These are phyloP conservation scores for Hedychridium roseum DNA, from an alignment of 2,888 invertebrate species.

Conservation along the genomic window DNA sequence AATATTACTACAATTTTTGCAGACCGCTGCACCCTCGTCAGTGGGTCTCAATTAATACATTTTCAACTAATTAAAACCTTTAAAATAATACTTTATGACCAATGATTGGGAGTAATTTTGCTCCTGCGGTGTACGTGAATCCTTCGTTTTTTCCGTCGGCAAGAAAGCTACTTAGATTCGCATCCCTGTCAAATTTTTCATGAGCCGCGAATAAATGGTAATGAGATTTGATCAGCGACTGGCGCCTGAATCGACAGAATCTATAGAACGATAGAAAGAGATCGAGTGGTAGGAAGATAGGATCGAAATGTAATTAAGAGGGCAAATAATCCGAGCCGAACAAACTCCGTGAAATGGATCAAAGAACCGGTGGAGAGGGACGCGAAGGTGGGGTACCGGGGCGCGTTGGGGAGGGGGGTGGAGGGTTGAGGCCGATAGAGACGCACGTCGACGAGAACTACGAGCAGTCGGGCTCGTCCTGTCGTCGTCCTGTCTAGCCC, in stretches of 20 bases:
- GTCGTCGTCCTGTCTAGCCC: conserved; percentile 43
- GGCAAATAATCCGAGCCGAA: conserved; percentile 58
- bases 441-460: conserved; percentile 27
- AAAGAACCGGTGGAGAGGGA: conserved; percentile 50
- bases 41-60: too few species aligned
- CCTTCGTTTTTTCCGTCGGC: too few species aligned
- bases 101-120: too few species aligned
- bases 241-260: conserved; percentile 14
- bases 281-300: conserved; percentile 22
- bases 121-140: too few species aligned
- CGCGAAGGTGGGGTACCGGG: conserved; percentile 22
- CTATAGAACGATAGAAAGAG: conserved; percentile 6
- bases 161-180: too few species aligned
- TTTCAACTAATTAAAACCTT: too few species aligned
- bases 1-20: too few species aligned
- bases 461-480: conserved; percentile 31
- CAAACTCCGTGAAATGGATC: conserved; percentile 55
- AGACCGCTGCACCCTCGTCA: too few species aligned
- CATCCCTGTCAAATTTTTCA: too few species aligned
- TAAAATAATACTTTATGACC: too few species aligned
- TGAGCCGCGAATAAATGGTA: too few species aligned
- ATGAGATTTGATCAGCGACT: too few species aligned
- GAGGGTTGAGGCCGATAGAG: conserved; percentile 23
- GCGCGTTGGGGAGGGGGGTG: conserved; percentile 5
- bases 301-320: conserved; percentile 60